Base-by-base conservation (phyloP, 1,140 invertebrate genomes). In the Aphaenogaster floridana region DNA sequence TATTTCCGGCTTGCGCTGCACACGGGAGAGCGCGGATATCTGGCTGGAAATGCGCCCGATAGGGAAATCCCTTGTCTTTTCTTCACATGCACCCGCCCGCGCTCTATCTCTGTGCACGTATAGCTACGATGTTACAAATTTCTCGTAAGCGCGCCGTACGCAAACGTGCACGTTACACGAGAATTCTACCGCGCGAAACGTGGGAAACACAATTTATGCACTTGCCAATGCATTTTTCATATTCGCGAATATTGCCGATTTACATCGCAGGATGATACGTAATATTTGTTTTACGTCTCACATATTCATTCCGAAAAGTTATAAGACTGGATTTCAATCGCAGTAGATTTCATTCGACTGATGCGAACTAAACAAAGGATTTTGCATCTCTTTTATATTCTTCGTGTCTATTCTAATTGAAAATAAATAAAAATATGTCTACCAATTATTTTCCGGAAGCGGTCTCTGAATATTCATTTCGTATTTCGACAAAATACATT, bases 1-100 rank as follows among this genome's bases (percentile, higher is more conserved):
- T 91, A 91, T 90, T 88, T 78, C 86, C 50, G 63, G 36, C 79
- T 63, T 64, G 50, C 71, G 36, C 57, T 85, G 72, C 89, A 86
- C 52, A 77, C 34, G 72, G 89, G 57, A 87, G 45, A 59, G 39
- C 59, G 64, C 21, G 54, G 39, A 61, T 83, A 83, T 87, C 86
- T 80, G 71, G 77, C 39, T 48, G 63, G 36, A 50, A 80, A 69
- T 79, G 48, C 68, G 9, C 8, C 59, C 86, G 86, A 90, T 90
- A 90, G 69, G 66, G 80, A 85, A 90, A 61, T 66, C 57, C 50
- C 86, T 68, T 64, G 42, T 68, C 54, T 72, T 50, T 42, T 77
- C 68, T 52, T 63, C 61, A 39, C 71, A 36, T 42, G n/a, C 28
- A 21, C 17, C 34, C n/a, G 8, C 50, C 9, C 28, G 8, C 9